A percentile compares a stretch with the other conserved stretches of the same genome.
Evolutionary conservation across 2,888 invertebrate genomes (phyloP).

Genomic region (Metopia argyrocephala): DNA sequence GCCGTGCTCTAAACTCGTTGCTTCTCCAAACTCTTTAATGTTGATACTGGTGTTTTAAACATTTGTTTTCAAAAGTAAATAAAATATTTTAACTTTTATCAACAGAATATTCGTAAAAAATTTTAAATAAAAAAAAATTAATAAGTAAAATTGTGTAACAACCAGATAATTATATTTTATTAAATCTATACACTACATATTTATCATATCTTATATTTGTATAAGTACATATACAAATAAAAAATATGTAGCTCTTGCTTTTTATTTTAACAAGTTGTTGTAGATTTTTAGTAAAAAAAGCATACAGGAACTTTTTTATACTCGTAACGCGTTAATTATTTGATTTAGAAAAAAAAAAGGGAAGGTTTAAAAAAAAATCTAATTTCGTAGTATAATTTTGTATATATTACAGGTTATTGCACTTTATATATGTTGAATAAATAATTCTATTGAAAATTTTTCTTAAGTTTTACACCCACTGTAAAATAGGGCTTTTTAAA

Average conservation of each 20-base stretch:
- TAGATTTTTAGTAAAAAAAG: slow-evolving; percentile 6
- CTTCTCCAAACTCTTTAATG: not conserved
- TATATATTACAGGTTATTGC: slow-evolving; percentile 25
- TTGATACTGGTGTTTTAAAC: slow-evolving; percentile 16
- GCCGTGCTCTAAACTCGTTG: not conserved
- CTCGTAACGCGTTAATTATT: slow-evolving; percentile 7
- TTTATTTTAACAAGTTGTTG: slow-evolving; percentile 31
- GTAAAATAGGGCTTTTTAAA: slow-evolving; percentile 19
- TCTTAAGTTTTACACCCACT: slow-evolving; percentile 12
- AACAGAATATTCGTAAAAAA: not conserved
- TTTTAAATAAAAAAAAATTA: not conserved
- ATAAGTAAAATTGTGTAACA: not conserved
- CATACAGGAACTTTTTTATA: not conserved
- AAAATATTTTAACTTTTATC: slow-evolving; percentile 1
- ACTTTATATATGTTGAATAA: slow-evolving; percentile 5
- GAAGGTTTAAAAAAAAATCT: not conserved
- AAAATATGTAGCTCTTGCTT: not conserved
- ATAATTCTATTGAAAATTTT: slow-evolving; percentile 6
- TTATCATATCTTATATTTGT: no score
- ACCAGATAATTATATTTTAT: slow-evolving; percentile 1
- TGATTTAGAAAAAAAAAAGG: not conserved
- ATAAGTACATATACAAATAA: not conserved
- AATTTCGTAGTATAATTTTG: not conserved
- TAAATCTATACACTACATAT: not conserved
- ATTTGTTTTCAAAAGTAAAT: not conserved